Evolutionary conservation across 2,888 invertebrate genomes (phyloP), one percentile per base, ranked within the genome.

Genomic region (Eudasyphora cyanicolor): DNA sequence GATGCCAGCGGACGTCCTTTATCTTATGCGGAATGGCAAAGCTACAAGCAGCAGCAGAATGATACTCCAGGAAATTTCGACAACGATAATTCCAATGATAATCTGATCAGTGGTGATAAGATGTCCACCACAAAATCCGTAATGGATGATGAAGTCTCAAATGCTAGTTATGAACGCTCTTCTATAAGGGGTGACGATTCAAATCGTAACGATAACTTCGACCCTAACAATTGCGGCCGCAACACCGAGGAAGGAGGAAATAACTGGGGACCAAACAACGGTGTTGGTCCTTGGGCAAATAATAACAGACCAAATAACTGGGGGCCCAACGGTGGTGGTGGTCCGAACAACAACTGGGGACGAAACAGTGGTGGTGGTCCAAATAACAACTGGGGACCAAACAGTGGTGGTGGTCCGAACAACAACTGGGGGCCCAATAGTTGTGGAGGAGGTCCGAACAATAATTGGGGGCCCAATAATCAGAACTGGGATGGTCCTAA

Each of bases 11-110:
- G 83, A n/a, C 84, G 83, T 1, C 78, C 85, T 0, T 2, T 88
- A 70, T 88, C 89, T 7, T 89, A 88, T 85, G 86, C 87, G 24
- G 89, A 89, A 79, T 89, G 89, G 89, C 88, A 89, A 73, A 87
- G 86, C n/a, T 86, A 85, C 29, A 88, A 89, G 6, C 64, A 67
- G 45, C 45, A 45, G 12, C 51, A 19, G 8, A 2, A 21, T 17
- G 19, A 21, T 8, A 14, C 8, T 0, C 27, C 24, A 75, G 54
- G 69, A 24, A 51, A 38, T 74, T 27, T 19, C 29, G 67, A 27
- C 21, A 74, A 35, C 60, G 75, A 78, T 7, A 75, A 71, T 38
- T 19, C 45, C 12, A 77, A 69, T 45, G 70, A 45, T 45, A 78
- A 71, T 57, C 10, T 51, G 51, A 10, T 60, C 42, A 54, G 49